These are phyloP conservation scores for Laothoe populi DNA, from an alignment of 2,888 invertebrate genomes.

Conservation along the genomic window DNA sequence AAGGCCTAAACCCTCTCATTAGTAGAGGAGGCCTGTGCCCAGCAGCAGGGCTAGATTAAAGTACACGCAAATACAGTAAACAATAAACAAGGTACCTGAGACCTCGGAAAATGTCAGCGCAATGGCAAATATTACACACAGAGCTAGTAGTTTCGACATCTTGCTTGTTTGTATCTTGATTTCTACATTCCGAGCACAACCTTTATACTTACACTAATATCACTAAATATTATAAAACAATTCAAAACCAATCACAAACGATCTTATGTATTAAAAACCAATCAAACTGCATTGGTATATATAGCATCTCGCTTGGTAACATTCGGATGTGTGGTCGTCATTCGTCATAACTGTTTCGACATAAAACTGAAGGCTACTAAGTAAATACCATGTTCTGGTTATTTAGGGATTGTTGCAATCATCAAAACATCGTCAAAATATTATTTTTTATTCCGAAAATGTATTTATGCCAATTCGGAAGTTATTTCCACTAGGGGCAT, in stretches of 20 bases:
- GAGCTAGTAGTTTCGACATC: background rate
- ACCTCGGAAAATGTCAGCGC: background rate
- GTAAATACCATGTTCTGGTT: background rate
- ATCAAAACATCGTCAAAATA: background rate
- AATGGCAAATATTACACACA: background rate
- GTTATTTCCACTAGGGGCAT: no score
- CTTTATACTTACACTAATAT: background rate
- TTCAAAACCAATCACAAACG: background rate
- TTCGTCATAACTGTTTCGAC: background rate
- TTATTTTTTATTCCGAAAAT: no score
- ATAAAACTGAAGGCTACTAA: background rate
- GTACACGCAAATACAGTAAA: background rate
- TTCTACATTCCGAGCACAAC: background rate
- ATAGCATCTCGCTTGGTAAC: background rate
- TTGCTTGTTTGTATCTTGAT: background rate
- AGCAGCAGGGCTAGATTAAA: no score
- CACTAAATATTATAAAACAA: background rate
- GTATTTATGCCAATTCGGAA: no score
- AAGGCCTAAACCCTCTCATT: no score
- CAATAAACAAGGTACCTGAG: background rate
- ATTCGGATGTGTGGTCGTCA: background rate
- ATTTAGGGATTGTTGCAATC: background rate
- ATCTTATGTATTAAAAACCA: constrained; percentile 10
- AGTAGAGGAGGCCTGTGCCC: no score
- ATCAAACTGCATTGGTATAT: background rate